phyloP scores from a whole-genome alignment of 2,888 invertebrate genomes.

The Physocephala rufipes region DNA sequence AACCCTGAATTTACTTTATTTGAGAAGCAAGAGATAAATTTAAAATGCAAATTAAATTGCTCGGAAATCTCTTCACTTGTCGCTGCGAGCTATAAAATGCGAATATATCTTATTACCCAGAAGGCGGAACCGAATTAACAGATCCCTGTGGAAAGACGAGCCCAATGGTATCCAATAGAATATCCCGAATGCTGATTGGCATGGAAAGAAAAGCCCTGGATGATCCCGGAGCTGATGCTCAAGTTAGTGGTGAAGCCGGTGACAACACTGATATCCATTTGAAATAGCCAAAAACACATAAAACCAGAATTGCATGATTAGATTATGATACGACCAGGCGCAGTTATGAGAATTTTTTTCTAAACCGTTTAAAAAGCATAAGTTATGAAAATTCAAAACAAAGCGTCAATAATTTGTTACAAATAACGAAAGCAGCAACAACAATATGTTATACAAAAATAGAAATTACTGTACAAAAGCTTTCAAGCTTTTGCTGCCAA shows the following conservation, averaged over 20 bases:
- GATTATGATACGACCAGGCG: constrained; percentile 3
- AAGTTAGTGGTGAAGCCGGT: no score
- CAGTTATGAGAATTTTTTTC: no score
- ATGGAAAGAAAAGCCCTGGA: constrained; percentile 1
- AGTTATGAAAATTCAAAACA: not conserved
- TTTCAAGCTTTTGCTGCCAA: no score
- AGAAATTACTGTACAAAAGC: no score
- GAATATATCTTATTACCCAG: constrained; percentile 23
- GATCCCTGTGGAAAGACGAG: not conserved
- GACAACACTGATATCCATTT: no score
- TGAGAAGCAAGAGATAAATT: constrained; percentile 27
- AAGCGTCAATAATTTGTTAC: constrained; percentile 27
- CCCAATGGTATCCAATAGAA: not conserved
- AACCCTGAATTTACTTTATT: not conserved
- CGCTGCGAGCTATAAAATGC: constrained; percentile 20
- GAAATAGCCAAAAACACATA: no score
- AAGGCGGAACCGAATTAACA: constrained; percentile 15
- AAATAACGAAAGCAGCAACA: not conserved
- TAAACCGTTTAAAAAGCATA: not conserved
- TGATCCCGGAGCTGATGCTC: constrained; percentile 2
- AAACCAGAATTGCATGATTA: constrained; percentile 6
- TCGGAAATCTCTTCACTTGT: constrained; percentile 33
- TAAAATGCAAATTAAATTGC: constrained; percentile 31
- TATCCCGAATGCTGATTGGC: not conserved
- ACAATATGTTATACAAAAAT: no score